phyloP scores from a whole-genome alignment of 2,113 vertebrate genomes.

The Hirundichthys speculiger region DNA sequence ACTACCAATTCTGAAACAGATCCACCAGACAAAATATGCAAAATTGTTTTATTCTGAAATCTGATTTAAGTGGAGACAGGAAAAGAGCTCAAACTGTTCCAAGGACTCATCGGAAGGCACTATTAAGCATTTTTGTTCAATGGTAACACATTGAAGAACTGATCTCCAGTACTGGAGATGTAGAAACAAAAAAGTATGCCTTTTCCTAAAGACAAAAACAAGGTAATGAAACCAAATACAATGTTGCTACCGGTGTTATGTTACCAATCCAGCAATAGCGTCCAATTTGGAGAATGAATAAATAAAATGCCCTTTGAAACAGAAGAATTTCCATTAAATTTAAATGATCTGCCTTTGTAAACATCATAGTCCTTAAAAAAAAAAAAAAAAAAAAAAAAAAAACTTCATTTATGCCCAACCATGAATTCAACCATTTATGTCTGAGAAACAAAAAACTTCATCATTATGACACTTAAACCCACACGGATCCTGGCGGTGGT shows the following conservation, averaged over 20 bases:
- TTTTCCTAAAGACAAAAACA: conserved; percentile 51
- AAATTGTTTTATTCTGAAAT: conserved; percentile 68
- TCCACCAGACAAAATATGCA: conserved; percentile 5
- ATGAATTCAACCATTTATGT: too few species aligned
- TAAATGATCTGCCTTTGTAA: too few species aligned
- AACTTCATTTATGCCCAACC: too few species aligned
- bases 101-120: conserved; percentile 66
- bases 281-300: too few species aligned
- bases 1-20: background rate
- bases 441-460: too few species aligned
- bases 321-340: too few species aligned
- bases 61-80: conserved; percentile 11
- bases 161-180: conserved; percentile 23
- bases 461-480: too few species aligned
- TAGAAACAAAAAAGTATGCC: conserved; percentile 13
- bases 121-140: conserved; percentile 72
- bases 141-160: conserved; percentile 21
- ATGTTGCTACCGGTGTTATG: background rate
- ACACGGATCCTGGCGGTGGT: too few species aligned
- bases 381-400: too few species aligned
- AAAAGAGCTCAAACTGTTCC: conserved; percentile 16
- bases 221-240: conserved; percentile 1
- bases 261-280: too few species aligned
- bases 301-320: too few species aligned
- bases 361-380: too few species aligned